Percentiles rank a stretch among this genome's conserved stretches.
Conservation (phyloP, 1,140 invertebrate species). For the Odontomachus brunneus region DNA sequence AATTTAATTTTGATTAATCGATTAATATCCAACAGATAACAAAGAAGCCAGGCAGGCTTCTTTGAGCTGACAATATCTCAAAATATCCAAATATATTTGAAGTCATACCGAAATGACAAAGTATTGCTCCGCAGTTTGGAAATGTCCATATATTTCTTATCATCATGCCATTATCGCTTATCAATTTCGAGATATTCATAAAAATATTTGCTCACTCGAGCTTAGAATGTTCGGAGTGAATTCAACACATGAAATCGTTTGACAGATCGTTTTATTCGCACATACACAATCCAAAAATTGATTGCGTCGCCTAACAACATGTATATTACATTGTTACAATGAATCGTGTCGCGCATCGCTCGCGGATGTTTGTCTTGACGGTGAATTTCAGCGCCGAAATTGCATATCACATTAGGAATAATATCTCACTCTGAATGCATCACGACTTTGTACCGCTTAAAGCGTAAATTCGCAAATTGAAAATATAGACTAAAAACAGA, state of each 20-base stretch:
- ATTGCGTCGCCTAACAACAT: not conserved
- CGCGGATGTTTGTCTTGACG: conserved; percentile 1
- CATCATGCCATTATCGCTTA: not conserved
- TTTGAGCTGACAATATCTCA: too few species aligned
- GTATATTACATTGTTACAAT: not conserved
- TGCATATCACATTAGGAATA: not conserved
- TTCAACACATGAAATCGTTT: not conserved
- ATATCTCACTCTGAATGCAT: conserved; percentile 30
- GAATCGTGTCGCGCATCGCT: conserved; percentile 31
- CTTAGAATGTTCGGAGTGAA: not conserved
- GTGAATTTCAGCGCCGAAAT: not conserved
- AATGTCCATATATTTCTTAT: not conserved
- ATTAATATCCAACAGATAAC: too few species aligned
- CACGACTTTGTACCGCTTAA: not conserved
- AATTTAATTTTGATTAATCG: too few species aligned
- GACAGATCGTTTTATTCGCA: conserved; percentile 24
- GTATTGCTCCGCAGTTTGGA: too few species aligned
- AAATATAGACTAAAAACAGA: not conserved
- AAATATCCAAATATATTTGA: too few species aligned
- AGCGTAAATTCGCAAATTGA: not conserved
- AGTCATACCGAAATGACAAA: too few species aligned
- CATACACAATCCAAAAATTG: conserved; percentile 7
- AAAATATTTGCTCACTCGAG: not conserved
- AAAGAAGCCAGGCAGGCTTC: too few species aligned
- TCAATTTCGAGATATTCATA: not conserved